Base-by-base conservation (phyloP, 37 sponge, comb jelly and placozoan genomes). In the Agelas oroides region DNA sequence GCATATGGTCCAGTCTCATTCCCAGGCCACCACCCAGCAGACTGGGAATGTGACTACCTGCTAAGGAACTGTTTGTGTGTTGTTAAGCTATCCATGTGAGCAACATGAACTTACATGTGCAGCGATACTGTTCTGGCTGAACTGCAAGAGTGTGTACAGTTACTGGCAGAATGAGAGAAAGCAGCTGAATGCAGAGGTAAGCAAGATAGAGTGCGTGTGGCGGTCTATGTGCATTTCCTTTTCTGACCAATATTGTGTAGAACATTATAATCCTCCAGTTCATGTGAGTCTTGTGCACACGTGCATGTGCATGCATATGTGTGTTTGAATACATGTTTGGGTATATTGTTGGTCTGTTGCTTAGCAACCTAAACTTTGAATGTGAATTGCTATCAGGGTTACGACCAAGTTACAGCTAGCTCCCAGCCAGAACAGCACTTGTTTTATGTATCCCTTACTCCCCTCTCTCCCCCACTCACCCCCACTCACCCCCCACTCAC, bases 91-190 rank as follows among this genome's bases (percentile, higher is more conserved):
- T n/a, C n/a, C n/a, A n/a, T n/a, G n/a, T n/a, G n/a, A n/a, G n/a
- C n/a, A n/a, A n/a, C n/a, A n/a, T n/a, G n/a, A n/a, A n/a, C 8
- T 12, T 46, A 46, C 8, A 46, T 32, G 6, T 63, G 56, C 75
- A 93, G 94, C 84, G 12, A 82, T 94, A 33, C 80, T 89, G 14
- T 90, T 94, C 56, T 94, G 91, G 91, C 65, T 94, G 15, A 81
- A 94, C 77, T 94, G 91, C 59, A 90, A 94, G 70, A 85, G 88
- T 79, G 94, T 86, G 1, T 94, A 94, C 71, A 73, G 57, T 55
- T 88, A 87, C 75, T 94, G 94, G 94, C 94, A 87, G 70, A 80
- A 94, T 35, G 80, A 94, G 81, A 74, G 92, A 53, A 87, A 90
- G 56, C 78, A 65, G 25, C 71, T 94, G 34, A 83, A 84, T 83